Evolutionary conservation across 2,888 invertebrate species (phyloP).

Genomic region (Acrobeloides nanus): DNA sequence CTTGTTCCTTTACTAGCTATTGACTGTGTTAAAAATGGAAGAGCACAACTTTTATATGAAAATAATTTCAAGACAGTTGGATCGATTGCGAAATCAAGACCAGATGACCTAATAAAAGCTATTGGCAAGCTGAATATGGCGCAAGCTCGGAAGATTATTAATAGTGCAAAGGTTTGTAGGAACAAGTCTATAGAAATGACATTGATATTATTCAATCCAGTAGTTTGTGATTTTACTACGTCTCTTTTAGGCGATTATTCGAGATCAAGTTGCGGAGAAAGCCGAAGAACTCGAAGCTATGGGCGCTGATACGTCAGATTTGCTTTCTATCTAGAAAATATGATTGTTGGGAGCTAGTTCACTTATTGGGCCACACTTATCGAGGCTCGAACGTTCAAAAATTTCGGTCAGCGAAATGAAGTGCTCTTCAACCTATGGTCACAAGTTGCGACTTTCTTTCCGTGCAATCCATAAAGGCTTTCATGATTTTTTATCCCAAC

Average conservation of each 20-base stretch:
- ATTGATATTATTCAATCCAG: neutral
- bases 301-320: too few species aligned
- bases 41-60: slow-evolving; percentile 74
- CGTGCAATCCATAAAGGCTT: too few species aligned
- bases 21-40: slow-evolving; percentile 77
- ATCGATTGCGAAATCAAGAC: slow-evolving; percentile 62
- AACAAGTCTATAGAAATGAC: neutral
- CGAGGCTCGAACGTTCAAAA: too few species aligned
- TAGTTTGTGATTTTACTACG: neutral
- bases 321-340: too few species aligned
- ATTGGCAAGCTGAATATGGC: slow-evolving; percentile 40
- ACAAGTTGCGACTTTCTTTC: too few species aligned
- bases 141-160: slow-evolving; percentile 72
- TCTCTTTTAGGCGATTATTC: slow-evolving; percentile 27
- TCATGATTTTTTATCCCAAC: too few species aligned
- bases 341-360: too few species aligned
- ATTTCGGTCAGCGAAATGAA: too few species aligned
- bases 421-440: too few species aligned
- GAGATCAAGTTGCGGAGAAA: slow-evolving; percentile 42
- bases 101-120: slow-evolving; percentile 51
- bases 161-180: slow-evolving; percentile 70
- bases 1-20: slow-evolving; percentile 76
- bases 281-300: slow-evolving; percentile 38
- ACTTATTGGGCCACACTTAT: too few species aligned
- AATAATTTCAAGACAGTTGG: slow-evolving; percentile 67